phyloP scores from a whole-genome alignment of 2,888 invertebrate genomes.

The Pseudolycoriella hygida region DNA sequence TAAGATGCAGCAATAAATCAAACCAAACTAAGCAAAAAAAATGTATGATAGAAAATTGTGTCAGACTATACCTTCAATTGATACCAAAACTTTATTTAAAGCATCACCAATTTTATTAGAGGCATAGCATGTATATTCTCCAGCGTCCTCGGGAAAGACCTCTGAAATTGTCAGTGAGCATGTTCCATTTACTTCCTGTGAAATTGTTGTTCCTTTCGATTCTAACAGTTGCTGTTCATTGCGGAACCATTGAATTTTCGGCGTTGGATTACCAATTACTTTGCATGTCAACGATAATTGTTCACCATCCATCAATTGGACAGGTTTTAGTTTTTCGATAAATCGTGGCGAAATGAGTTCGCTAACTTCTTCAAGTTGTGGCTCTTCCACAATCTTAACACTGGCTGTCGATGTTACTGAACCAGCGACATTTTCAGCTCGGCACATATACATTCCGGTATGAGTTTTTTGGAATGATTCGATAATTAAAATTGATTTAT shows the following conservation, averaged over 20 bases:
- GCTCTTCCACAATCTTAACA: conserved; percentile 37
- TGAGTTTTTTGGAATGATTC: conserved; percentile 50
- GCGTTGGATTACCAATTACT: conserved; percentile 60
- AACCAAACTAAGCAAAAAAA: too few relatives aligned
- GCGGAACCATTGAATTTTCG: conserved; percentile 66
- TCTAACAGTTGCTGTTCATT: conserved; percentile 50
- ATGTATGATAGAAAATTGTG: too few relatives aligned
- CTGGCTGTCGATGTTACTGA: conserved; percentile 74
- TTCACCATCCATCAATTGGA: conserved; percentile 81
- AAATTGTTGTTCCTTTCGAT: conserved; percentile 57
- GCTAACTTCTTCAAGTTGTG: conserved; percentile 33
- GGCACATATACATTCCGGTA: conserved; percentile 63
- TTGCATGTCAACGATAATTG: conserved; percentile 55
- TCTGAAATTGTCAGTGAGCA: conserved; percentile 68
- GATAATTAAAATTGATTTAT: conserved; percentile 62
- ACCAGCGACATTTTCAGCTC: conserved; percentile 79
- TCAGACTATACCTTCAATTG: conserved; percentile 54
- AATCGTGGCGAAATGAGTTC: conserved; percentile 60
- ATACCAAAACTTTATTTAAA: conserved; percentile 53
- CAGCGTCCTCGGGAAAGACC: conserved; percentile 82
- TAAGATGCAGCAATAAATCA: too few relatives aligned
- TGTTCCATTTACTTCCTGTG: conserved; percentile 58
- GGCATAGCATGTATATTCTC: conserved; percentile 69
- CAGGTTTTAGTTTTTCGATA: conserved; percentile 48
- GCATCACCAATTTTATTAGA: conserved; percentile 69